These are phyloP conservation scores for Theodoxus fluviatilis DNA, from an alignment of 2,888 invertebrate species.

Conservation along the genomic window DNA sequence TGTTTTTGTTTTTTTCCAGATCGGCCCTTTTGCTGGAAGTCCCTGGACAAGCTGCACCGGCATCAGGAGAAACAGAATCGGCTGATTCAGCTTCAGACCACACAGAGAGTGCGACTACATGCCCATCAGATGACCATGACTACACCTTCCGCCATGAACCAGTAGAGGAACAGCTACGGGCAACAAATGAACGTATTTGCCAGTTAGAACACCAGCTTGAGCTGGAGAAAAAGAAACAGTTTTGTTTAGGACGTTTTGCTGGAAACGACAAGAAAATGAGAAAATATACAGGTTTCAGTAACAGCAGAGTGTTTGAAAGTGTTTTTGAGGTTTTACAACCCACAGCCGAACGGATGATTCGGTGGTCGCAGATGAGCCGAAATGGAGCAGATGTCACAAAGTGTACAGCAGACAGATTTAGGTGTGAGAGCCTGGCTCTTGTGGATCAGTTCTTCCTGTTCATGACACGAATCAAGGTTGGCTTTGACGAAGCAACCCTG, in stretches of 20 bases:
- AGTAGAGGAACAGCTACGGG: too few relatives aligned
- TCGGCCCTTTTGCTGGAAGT: too few relatives aligned
- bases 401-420: neutral
- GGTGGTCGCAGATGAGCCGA: constrained; percentile 4
- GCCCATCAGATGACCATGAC: too few relatives aligned
- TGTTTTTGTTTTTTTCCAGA: too few relatives aligned
- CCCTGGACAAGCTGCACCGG: too few relatives aligned
- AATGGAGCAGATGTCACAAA: neutral
- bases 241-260: neutral
- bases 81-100: too few relatives aligned
- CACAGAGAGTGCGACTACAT: too few relatives aligned
- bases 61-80: too few relatives aligned
- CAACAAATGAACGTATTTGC: too few relatives aligned
- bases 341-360: constrained; percentile 2
- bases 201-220: too few relatives aligned
- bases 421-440: neutral
- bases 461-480: constrained; percentile 2
- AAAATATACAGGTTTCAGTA: constrained; percentile 17
- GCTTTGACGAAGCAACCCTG: constrained; percentile 19
- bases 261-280: constrained; percentile 5
- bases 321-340: constrained; percentile 15
- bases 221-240: too few relatives aligned
- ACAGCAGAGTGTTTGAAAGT: neutral
- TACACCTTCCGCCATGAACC: too few relatives aligned
- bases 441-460: constrained; percentile 14